Percentiles rank a stretch among this genome's conserved stretches.
phyloP scores from a whole-genome alignment of 1,140 invertebrate genomes.

The Gonatopus flavifemur region DNA sequence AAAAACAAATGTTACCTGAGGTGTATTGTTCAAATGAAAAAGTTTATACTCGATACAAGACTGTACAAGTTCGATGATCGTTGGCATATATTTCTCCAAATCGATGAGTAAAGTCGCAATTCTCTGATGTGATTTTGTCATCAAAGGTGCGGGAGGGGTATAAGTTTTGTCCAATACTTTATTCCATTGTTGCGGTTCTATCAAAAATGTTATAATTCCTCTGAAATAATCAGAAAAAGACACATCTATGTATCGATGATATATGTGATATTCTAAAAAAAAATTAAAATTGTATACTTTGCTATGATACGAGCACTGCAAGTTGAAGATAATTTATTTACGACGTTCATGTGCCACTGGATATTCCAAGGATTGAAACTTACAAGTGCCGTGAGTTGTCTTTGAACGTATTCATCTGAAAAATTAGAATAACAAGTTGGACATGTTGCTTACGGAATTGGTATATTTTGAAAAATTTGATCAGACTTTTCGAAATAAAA shows the following conservation, averaged over 20 bases:
- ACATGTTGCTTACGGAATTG: too few relatives aligned
- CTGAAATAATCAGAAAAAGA: conserved; percentile 14
- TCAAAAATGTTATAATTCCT: conserved; percentile 25
- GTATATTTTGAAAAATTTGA: too few relatives aligned
- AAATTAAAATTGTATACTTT: conserved; percentile 16
- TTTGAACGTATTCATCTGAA: conserved; percentile 35
- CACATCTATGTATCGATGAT: background rate
- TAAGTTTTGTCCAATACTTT: conserved; percentile 31
- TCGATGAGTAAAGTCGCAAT: conserved; percentile 36
- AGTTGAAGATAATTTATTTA: conserved; percentile 19
- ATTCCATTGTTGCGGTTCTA: background rate
- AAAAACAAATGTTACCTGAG: conserved; percentile 24
- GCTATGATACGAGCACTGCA: conserved; percentile 22
- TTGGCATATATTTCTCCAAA: conserved; percentile 26
- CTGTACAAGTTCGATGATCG: conserved; percentile 30
- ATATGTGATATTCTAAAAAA: background rate
- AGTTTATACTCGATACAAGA: conserved; percentile 42
- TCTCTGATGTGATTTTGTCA: conserved; percentile 44
- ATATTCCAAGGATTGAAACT: conserved; percentile 30
- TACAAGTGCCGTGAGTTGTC: conserved; percentile 29
- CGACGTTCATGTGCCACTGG: conserved; percentile 27
- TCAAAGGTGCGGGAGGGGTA: conserved; percentile 50
- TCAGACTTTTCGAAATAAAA: too few relatives aligned
- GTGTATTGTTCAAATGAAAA: conserved; percentile 26
- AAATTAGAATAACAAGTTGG: too few relatives aligned